phyloP scores from a whole-genome alignment of 1,140 invertebrate genomes.

The Chelonus insularis region DNA sequence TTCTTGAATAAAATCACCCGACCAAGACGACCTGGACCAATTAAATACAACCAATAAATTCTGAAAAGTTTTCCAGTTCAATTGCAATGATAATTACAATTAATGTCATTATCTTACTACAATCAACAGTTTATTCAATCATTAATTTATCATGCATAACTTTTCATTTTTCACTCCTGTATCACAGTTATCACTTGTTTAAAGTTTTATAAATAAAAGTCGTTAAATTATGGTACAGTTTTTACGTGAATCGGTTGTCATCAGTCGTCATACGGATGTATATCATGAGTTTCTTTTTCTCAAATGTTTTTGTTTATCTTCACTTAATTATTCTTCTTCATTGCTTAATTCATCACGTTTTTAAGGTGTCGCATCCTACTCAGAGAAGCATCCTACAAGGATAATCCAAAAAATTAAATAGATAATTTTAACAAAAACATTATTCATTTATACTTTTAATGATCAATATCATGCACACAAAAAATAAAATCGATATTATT shows the following conservation, averaged over 20 bases:
- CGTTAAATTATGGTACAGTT: slow-evolving; percentile 18
- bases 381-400: slow-evolving; percentile 34
- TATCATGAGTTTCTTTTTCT: not conserved
- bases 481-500: too few species aligned
- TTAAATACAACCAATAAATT: slow-evolving; percentile 28
- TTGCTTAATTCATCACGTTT: slow-evolving; percentile 28
- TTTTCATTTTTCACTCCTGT: slow-evolving; percentile 26
- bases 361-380: slow-evolving; percentile 1
- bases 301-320: slow-evolving; percentile 25
- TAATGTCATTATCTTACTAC: slow-evolving; percentile 25
- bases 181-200: slow-evolving; percentile 36
- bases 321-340: slow-evolving; percentile 21
- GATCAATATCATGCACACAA: too few species aligned
- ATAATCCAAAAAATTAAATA: slow-evolving; percentile 14
- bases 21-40: slow-evolving; percentile 17
- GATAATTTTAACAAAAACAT: too few species aligned
- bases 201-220: slow-evolving; percentile 29
- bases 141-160: not conserved
- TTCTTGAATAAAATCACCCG: slow-evolving; percentile 27
- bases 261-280: slow-evolving; percentile 39
- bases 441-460: too few species aligned
- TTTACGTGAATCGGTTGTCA: slow-evolving; percentile 31
- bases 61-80: too few species aligned
- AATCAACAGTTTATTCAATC: not conserved
- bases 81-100: slow-evolving; percentile 20